Evolutionary conservation across 2,113 vertebrate species (phyloP).

Genomic region (Eulacestoma nigropectus): DNA sequence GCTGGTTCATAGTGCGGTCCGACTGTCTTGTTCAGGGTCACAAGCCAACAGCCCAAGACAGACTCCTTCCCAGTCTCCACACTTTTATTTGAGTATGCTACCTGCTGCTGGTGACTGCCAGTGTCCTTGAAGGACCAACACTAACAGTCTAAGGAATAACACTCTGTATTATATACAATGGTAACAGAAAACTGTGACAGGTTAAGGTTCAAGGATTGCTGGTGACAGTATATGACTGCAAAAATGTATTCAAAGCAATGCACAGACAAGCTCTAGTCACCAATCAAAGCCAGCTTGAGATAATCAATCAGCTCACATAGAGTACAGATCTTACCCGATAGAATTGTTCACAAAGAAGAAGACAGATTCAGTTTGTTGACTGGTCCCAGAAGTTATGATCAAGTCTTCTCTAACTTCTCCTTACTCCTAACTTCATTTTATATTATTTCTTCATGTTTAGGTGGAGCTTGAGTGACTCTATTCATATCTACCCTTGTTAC

Average conservation of each 20-base stretch:
- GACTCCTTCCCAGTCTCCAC: neutral
- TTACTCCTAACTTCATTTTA: neutral
- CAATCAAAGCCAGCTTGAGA: neutral
- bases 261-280: neutral
- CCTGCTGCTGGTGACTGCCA: too few species aligned
- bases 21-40: neutral
- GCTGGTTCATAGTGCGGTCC: accelerated
- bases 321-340: neutral
- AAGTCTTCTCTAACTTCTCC: neutral
- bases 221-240: neutral
- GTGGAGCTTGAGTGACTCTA: neutral
- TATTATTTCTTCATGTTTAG: neutral
- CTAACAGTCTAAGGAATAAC: neutral
- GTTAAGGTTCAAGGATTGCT: too few species aligned
- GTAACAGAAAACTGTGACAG: neutral
- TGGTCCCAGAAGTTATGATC: neutral
- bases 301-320: neutral
- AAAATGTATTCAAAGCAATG: neutral
- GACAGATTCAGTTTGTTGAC: neutral
- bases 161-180: neutral
- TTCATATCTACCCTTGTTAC: neutral
- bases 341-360: too few species aligned
- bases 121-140: neutral
- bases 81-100: neutral
- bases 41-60: neutral